Conservation (phyloP, 2,797 vertebrate species). For the Huso huso region DNA sequence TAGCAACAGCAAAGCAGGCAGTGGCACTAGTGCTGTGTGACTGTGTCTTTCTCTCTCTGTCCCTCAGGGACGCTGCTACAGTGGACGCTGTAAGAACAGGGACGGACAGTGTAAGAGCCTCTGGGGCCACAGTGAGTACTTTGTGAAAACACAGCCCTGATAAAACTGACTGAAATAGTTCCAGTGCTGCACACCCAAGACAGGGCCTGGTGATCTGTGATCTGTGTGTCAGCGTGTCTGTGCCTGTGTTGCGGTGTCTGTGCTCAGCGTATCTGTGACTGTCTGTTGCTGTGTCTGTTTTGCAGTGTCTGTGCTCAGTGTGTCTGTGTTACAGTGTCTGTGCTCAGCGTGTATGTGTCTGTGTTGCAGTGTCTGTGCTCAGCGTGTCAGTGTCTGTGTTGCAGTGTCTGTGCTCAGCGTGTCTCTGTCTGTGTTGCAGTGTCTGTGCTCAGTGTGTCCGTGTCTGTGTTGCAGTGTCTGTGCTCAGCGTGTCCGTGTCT, state of each 20-base stretch:
- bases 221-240: no score
- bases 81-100: conserved; percentile 78
- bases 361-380: conserved; percentile 35
- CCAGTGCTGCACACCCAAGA: no score
- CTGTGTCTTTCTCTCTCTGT: conserved; percentile 4
- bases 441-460: neutral
- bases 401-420: neutral
- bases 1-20: no score
- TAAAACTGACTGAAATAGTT: no score
- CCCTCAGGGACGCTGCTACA: conserved; percentile 78
- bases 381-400: no score
- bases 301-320: neutral
- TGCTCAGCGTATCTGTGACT: neutral
- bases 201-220: no score
- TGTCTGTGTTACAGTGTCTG: no score
- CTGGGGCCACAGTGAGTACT: conserved; percentile 76
- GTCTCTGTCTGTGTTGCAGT: neutral
- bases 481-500: no score
- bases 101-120: conserved; percentile 79
- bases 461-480: conserved; percentile 35
- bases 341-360: no score
- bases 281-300: neutral
- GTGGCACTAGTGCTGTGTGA: neutral
- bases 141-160: no score
- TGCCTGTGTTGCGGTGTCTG: neutral